phyloP scores from a whole-genome alignment of 2,113 vertebrate genomes.

The Mesoclemmys tuberculata region DNA sequence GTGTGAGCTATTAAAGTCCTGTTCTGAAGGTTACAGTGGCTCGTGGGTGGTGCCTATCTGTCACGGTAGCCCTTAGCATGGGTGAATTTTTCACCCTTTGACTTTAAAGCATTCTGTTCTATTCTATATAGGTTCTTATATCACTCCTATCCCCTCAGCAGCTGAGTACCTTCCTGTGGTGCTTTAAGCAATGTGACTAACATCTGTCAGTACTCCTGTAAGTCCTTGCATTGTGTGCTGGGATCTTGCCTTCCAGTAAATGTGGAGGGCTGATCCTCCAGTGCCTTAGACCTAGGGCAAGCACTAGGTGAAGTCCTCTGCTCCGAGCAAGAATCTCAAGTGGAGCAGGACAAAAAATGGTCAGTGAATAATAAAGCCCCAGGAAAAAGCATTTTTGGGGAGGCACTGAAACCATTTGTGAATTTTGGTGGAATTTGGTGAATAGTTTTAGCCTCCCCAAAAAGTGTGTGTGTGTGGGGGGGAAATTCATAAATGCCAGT shows the following conservation, averaged over 20 bases:
- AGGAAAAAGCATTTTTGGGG: no score
- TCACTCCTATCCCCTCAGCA: neutral
- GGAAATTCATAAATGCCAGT: no score
- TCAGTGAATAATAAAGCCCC: no score
- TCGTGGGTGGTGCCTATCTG: fast-evolving
- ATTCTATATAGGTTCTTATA: neutral
- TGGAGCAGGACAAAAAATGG: no score
- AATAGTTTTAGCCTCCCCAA: no score
- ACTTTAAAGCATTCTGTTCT: neutral
- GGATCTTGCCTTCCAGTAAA: neutral
- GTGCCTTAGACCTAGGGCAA: fast-evolving
- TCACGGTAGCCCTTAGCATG: fast-evolving
- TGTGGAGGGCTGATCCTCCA: fast-evolving
- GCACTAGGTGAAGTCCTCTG: neutral
- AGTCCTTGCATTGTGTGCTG: neutral
- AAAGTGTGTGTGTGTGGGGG: no score
- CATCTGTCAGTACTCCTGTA: neutral
- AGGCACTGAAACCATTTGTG: no score
- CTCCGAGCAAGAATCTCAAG: fast-evolving
- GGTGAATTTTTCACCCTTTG: neutral
- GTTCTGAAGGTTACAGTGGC: no score
- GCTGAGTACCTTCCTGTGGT: neutral
- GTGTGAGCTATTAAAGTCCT: fast-evolving
- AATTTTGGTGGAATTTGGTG: no score
- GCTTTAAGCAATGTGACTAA: neutral